Percentiles rank a stretch among this genome's conserved stretches.
phyloP scores from a whole-genome alignment of 2,113 vertebrate genomes.

The Bos indicus region DNA sequence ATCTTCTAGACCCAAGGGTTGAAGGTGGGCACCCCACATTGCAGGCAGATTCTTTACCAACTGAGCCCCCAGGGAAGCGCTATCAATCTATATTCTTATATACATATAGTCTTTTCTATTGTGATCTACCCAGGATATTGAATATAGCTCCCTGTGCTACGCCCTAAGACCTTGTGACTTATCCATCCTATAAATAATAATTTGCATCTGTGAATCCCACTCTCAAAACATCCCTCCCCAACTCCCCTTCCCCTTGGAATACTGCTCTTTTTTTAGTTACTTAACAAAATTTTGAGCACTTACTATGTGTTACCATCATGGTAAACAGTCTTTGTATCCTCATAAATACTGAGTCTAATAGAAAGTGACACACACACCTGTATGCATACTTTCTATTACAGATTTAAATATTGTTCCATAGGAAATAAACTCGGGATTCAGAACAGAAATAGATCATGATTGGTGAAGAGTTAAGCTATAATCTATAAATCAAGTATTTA shows the following conservation, averaged over 20 bases:
- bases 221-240: background rate
- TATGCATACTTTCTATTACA: background rate
- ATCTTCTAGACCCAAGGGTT: background rate
- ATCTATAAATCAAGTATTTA: background rate
- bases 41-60: background rate
- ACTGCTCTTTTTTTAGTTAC: background rate
- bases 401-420: background rate
- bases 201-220: background rate
- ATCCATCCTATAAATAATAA: background rate
- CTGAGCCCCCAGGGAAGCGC: background rate
- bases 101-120: background rate
- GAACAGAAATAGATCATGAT: background rate
- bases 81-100: background rate
- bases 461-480: background rate
- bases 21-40: background rate
- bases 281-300: background rate
- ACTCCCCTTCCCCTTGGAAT: background rate
- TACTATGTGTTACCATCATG: background rate
- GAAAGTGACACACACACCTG: background rate
- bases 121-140: background rate
- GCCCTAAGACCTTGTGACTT: background rate
- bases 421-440: background rate
- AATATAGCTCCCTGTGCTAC: background rate
- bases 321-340: background rate
- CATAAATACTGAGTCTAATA: background rate